Evolutionary conservation across 2,888 invertebrate genomes (phyloP), one percentile per base, ranked within the genome.

Genomic region (Copidosoma aretas): DNA sequence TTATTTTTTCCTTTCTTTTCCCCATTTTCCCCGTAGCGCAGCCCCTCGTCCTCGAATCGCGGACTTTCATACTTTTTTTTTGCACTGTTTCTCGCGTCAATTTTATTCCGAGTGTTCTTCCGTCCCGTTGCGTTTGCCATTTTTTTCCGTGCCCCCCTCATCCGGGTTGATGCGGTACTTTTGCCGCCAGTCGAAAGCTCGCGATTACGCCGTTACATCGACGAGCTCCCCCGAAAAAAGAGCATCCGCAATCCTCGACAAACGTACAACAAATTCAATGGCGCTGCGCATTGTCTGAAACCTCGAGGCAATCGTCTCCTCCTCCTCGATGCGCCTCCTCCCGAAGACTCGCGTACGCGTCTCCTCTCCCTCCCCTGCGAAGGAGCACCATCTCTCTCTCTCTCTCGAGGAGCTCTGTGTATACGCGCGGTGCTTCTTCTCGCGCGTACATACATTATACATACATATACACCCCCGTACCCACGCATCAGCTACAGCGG

Each of bases 211-310:
- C 32, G 64, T 46, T 54, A 51, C 46, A 43, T 32, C 63, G 57
- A 63, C 62, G 65, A 64, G 66, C 69, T 59, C 65, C 65, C 71
- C 69, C 64, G 70, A 62, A 68, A 71, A 67, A 54, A 60, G n/a
- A 67, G 68, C 24, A 46, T 49, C 54, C 43, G 41, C 41, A 46
- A 46, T 46, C 2, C 3, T 46, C 43, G 14, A 46, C 43, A n/a
- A n/a, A n/a, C n/a, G n/a, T 3, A 46, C 43, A 3, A 46, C 14
- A 46, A 46, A 46, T 14, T 14, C 41, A 8, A 41, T 41, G 14
- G 14, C 8, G 8, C 14, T 41, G 10, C 41, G 41, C 41, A 41
- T 41, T 14, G 14, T 3, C 43, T 17, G 43, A 46, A 46, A 46
- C 43, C 43, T 46, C 43, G 12, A 14, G 12, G 43, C 43, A 14